Evolutionary conservation across 2,113 vertebrate species (phyloP).

Genomic region (Globicephala melas): DNA sequence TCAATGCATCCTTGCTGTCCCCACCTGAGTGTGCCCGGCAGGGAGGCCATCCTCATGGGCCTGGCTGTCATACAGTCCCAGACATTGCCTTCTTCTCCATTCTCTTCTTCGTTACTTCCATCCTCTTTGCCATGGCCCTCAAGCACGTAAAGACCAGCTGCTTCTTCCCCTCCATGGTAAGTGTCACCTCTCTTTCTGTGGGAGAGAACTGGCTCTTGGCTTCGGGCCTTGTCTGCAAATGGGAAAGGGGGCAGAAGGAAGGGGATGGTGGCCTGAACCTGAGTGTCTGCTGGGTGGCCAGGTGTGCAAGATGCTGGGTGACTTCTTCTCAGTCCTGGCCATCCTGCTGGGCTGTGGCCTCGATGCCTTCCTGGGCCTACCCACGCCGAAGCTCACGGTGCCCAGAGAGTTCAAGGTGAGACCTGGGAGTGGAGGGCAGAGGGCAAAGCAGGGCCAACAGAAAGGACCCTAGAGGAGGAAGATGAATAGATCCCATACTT

Average conservation of each 20-base stretch:
- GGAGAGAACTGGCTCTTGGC: background rate
- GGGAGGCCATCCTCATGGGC: constrained; percentile 82
- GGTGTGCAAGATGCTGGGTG: constrained; percentile 81
- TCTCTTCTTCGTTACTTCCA: constrained; percentile 84
- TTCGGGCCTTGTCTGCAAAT: background rate
- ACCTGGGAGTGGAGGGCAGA: background rate
- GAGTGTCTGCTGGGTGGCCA: constrained; percentile 46
- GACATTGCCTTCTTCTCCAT: constrained; percentile 85
- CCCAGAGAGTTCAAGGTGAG: constrained; percentile 86
- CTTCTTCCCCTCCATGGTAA: constrained; percentile 82
- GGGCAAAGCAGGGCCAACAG: background rate
- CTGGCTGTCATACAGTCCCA: constrained; percentile 81
- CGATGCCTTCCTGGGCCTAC: constrained; percentile 81
- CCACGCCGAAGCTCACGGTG: constrained; percentile 85
- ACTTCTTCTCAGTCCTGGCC: constrained; percentile 85
- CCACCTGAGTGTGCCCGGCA: constrained; percentile 72
- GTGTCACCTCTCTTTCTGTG: constrained; percentile 37
- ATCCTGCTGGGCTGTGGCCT: constrained; percentile 82
- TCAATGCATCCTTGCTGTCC: constrained; percentile 70
- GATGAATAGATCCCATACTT: background rate
- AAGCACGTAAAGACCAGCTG: constrained; percentile 81
- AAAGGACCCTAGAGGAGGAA: background rate
- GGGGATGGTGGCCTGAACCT: background rate
- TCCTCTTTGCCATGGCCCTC: constrained; percentile 76
- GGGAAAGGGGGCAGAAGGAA: background rate